Percentiles rank a stretch among this genome's conserved stretches.
phyloP scores from a whole-genome alignment of 2,888 invertebrate genomes.

The Tetanocera ferruginea region DNA sequence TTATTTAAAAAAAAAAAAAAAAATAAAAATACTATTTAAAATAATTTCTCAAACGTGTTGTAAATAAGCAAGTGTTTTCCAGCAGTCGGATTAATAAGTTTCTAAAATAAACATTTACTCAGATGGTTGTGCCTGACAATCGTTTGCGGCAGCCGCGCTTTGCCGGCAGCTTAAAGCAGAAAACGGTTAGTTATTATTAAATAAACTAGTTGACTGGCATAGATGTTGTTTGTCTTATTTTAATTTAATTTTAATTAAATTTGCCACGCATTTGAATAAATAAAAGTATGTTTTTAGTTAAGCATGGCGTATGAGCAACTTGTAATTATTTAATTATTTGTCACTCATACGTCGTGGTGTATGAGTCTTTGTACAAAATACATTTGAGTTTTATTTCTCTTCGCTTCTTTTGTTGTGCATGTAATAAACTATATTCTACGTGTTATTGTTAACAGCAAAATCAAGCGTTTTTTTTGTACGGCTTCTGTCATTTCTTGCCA shows the following conservation, averaged over 20 bases:
- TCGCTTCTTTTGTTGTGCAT: too few relatives aligned
- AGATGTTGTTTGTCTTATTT: background rate
- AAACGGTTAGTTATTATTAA: constrained; percentile 60
- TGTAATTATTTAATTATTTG: background rate
- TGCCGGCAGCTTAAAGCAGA: constrained; percentile 62
- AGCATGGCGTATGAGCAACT: background rate
- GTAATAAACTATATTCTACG: too few relatives aligned
- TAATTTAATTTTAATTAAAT: background rate
- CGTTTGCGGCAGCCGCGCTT: constrained; percentile 64
- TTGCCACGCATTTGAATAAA: background rate
- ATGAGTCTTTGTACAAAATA: background rate
- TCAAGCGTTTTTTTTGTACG: background rate
- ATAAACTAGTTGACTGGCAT: background rate
- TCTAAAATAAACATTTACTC: constrained; percentile 50
- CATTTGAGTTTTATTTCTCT: background rate
- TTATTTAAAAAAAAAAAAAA: background rate
- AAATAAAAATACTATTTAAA: background rate
- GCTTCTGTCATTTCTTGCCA: background rate
- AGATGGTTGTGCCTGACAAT: constrained; percentile 66
- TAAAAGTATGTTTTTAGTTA: background rate
- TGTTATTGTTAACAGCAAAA: too few relatives aligned
- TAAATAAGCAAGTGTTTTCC: background rate
- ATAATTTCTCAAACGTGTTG: background rate
- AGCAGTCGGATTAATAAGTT: constrained; percentile 43
- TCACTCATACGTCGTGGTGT: background rate